Evolutionary conservation across 2,797 vertebrate species (phyloP), one percentile per base, ranked within the genome.

Genomic region (Acrossocheilus wenchowensis): DNA sequence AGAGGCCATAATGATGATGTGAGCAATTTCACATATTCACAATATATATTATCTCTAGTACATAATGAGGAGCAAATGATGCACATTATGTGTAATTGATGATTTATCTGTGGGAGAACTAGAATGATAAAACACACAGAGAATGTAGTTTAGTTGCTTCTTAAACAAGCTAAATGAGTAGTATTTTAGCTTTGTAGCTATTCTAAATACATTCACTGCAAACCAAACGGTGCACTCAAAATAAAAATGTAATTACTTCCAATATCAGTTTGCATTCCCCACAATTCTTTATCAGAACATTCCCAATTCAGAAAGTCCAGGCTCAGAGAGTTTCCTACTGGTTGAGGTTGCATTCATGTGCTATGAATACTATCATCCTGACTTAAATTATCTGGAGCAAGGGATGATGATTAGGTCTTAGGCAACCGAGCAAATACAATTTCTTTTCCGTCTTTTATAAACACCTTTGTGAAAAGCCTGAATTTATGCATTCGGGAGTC

Each of bases 391-490:
- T 66, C 43, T 81, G 62, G 62, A 62, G 71, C 82, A 62, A 5
- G 26, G 71, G 41, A 45, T 15, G n/a, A 11, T 48, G 41, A 83
- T 74, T 60, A 48, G 71, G 71, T 74, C 80, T 74, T 48, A 62
- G 71, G 41, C 71, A 57, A 34, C 41, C 19, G 2, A 12, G 41
- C 54, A 48, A 62, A 83, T 36, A 36, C 21, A 75, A 64, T 75
- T 83, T 75, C 0, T 64, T 75, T 36, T 36, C 26, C 9, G 0
- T 39, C 54, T 83, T 83, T 72, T 79, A 75, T 45, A 23, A 62
- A 62, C 69, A 83, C 39, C 54, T 75, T 83, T 83, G 72, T 75
- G 72, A 75, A 64, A 75, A 8, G 26, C 71, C 72, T 36, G 54
- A 36, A 52, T 77, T 77, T 84, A 84, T 50, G 41, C 43, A 66